Evolutionary conservation across 2,113 vertebrate species (phyloP).

Genomic region (Gnathochromis pfefferi): DNA sequence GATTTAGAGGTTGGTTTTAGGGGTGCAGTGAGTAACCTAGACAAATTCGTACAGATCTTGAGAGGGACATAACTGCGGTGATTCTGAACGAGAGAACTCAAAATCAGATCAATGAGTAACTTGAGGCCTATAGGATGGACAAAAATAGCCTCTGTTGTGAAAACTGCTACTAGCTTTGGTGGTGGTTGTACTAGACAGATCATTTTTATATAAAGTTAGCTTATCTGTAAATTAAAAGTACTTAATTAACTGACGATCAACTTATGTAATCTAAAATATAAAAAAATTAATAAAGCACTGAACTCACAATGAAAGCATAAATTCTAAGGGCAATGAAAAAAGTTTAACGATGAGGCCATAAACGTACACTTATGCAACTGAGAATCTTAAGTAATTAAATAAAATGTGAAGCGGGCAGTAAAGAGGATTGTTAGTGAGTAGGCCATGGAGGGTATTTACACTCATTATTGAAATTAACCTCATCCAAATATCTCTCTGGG

Average conservation of each 20-base stretch:
- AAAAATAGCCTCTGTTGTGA: slow-evolving; percentile 50
- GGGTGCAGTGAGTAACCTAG: slow-evolving; percentile 56
- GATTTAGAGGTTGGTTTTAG: slow-evolving; percentile 64
- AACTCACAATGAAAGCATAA: neutral
- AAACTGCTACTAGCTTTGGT: neutral
- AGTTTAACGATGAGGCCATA: slow-evolving; percentile 5
- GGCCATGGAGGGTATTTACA: slow-evolving; percentile 49
- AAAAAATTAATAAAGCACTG: neutral
- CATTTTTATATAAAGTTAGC: neutral
- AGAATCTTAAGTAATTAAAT: slow-evolving; percentile 21
- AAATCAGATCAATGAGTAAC: slow-evolving; percentile 65
- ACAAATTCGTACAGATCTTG: slow-evolving; percentile 53
- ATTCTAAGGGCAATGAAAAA: neutral
- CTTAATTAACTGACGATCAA: neutral
- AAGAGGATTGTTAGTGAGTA: slow-evolving; percentile 27
- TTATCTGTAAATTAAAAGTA: neutral
- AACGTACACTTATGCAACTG: neutral
- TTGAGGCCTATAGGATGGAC: slow-evolving; percentile 46
- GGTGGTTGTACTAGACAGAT: neutral
- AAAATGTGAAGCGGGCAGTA: slow-evolving; percentile 29
- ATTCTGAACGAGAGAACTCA: slow-evolving; percentile 51
- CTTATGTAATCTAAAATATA: neutral
- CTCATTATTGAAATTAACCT: slow-evolving; percentile 65
- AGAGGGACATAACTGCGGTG: slow-evolving; percentile 57
- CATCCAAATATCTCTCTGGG: slow-evolving; percentile 47